A percentile compares a stretch with the other conserved stretches of the same genome.
These are phyloP conservation scores for Leptogaster cylindrica DNA, from an alignment of 2,888 invertebrate species.

Conservation along the genomic window DNA sequence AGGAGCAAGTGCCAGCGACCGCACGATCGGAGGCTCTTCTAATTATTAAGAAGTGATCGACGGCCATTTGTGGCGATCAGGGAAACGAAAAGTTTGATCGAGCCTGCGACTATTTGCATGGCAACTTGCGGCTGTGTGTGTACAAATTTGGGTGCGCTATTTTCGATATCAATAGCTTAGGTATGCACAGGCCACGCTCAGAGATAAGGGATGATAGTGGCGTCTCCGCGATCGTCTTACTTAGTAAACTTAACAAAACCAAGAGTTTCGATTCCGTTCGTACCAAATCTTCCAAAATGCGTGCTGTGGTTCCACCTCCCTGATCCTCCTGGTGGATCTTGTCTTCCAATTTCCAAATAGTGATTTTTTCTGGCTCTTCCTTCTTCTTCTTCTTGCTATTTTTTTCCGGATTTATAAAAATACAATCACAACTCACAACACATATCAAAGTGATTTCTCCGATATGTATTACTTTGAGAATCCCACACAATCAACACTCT, in stretches of 20 bases:
- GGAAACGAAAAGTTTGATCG: conserved; percentile 14
- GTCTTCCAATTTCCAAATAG: no score
- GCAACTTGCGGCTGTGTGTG: conserved; percentile 23
- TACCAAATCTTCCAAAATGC: conserved; percentile 3
- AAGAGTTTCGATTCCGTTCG: no score
- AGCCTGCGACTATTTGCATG: conserved; percentile 11
- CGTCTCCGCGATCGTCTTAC: conserved; percentile 31
- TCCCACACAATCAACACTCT: neutral
- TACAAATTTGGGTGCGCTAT: conserved; percentile 30
- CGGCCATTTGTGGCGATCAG: neutral
- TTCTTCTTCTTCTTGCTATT: neutral
- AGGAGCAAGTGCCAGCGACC: neutral
- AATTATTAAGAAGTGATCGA: neutral
- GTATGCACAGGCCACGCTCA: conserved; percentile 14
- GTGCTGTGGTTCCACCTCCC: neutral
- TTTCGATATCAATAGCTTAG: conserved; percentile 37
- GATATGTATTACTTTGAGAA: neutral
- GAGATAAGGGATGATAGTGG: conserved; percentile 34
- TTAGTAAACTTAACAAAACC: conserved; percentile 19
- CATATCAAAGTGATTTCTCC: neutral
- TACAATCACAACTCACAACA: conserved; percentile 4
- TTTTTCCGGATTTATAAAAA: neutral
- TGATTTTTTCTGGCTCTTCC: neutral
- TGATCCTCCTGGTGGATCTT: conserved; percentile 9
- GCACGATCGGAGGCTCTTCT: neutral